Evolutionary conservation across 1,140 invertebrate species (phyloP).

Genomic region (Scaptomyza montana): DNA sequence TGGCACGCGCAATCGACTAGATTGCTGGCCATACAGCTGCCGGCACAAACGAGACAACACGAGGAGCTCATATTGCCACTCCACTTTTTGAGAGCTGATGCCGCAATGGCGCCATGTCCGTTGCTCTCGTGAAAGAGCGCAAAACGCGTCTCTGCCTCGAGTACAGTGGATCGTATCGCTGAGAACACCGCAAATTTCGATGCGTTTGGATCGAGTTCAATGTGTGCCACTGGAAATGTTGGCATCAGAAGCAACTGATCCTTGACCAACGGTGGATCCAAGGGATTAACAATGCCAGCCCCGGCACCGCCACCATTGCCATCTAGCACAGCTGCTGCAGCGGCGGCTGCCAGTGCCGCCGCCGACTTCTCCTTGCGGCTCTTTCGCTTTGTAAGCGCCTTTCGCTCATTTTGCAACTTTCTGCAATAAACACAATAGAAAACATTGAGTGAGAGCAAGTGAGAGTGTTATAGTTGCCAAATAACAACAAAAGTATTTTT

Average conservation of each 20-base stretch:
- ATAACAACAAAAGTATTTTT: no score
- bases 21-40: constrained; percentile 73
- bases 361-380: constrained; percentile 79
- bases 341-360: constrained; percentile 65
- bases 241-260: constrained; percentile 74
- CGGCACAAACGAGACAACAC: constrained; percentile 72
- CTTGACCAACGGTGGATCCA: constrained; percentile 75
- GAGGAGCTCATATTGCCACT: constrained; percentile 53
- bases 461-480: no score
- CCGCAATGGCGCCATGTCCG: constrained; percentile 9
- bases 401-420: constrained; percentile 76
- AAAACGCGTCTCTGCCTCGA: constrained; percentile 81
- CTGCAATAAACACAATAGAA: constrained; percentile 27
- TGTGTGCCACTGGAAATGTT: constrained; percentile 73
- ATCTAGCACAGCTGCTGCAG: constrained; percentile 65
- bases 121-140: constrained; percentile 72
- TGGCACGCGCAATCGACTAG: constrained; percentile 77
- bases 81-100: constrained; percentile 52
- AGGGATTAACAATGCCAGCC: constrained; percentile 63
- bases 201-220: constrained; percentile 82
- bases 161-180: constrained; percentile 75
- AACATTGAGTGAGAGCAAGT: neutral
- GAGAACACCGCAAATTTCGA: constrained; percentile 83
- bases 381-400: constrained; percentile 74
- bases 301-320: constrained; percentile 15